phyloP scores from a whole-genome alignment of 1,140 invertebrate genomes.

The Melipona quadrifasciata region DNA sequence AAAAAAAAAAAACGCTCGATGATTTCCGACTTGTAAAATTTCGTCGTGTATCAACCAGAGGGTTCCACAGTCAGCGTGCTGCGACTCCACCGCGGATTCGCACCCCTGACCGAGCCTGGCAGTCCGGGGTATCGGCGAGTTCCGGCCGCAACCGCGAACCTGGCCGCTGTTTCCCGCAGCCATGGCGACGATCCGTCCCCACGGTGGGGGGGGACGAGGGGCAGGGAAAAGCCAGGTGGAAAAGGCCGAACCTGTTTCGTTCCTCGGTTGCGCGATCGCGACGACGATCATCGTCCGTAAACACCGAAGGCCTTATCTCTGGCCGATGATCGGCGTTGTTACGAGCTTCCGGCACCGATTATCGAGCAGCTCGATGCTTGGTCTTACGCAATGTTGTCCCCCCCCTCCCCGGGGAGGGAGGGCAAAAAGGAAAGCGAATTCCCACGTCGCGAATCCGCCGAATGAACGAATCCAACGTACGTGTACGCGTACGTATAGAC shows the following conservation, averaged over 20 bases:
- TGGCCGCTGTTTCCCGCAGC: neutral
- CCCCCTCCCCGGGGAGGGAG: neutral
- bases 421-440: constrained; percentile 54
- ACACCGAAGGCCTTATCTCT: constrained; percentile 18
- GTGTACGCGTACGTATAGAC: too few species aligned
- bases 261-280: neutral
- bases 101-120: neutral
- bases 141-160: neutral
- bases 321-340: constrained; percentile 21
- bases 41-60: neutral
- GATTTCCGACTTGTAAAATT: neutral
- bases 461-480: too few species aligned
- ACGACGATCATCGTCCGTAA: constrained; percentile 11
- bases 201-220: too few species aligned
- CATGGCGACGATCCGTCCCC: neutral
- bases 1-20: too few species aligned
- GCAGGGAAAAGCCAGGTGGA: neutral
- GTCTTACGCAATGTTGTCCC: constrained; percentile 22
- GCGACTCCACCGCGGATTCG: neutral
- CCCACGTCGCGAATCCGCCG: constrained; percentile 50
- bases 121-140: neutral
- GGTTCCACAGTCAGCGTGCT: neutral
- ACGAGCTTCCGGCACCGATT: constrained; percentile 22
- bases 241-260: neutral
- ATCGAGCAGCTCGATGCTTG: neutral